phyloP scores from a whole-genome alignment of 2,797 vertebrate species.

The Thunnus albacares region DNA sequence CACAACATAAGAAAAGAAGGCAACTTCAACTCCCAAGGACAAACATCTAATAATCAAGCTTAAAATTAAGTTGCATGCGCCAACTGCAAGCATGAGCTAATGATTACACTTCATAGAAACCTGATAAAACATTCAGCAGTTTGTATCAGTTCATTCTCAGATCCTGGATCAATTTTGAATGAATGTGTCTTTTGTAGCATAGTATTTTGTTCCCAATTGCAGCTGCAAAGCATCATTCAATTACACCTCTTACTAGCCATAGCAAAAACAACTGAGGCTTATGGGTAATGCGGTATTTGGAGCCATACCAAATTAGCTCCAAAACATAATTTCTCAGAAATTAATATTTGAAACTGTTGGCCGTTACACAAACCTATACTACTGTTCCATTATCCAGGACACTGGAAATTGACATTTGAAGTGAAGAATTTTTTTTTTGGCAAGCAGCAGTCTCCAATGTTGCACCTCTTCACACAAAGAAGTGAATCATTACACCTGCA shows the following conservation, averaged over 20 bases:
- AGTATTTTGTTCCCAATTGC: neutral
- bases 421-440: neutral
- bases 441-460: slow-evolving; percentile 8
- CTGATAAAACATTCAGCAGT: neutral
- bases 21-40: neutral
- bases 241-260: neutral
- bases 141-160: neutral
- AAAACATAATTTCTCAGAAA: neutral
- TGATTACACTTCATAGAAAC: neutral
- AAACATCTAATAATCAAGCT: neutral
- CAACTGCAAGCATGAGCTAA: neutral
- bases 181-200: neutral
- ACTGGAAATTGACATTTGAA: neutral
- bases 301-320: neutral
- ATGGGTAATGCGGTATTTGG: neutral
- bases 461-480: slow-evolving; percentile 14
- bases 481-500: slow-evolving; percentile 37
- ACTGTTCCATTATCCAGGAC: slow-evolving; percentile 8
- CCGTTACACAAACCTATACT: neutral
- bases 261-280: slow-evolving; percentile 13
- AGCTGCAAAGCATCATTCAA: neutral
- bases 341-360: neutral
- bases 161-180: neutral
- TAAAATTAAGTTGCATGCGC: neutral
- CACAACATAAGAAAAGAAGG: neutral